Percentiles rank a stretch among this genome's conserved stretches.
phyloP scores from a whole-genome alignment of 2,888 invertebrate genomes.

The Drosophila anomelani region DNA sequence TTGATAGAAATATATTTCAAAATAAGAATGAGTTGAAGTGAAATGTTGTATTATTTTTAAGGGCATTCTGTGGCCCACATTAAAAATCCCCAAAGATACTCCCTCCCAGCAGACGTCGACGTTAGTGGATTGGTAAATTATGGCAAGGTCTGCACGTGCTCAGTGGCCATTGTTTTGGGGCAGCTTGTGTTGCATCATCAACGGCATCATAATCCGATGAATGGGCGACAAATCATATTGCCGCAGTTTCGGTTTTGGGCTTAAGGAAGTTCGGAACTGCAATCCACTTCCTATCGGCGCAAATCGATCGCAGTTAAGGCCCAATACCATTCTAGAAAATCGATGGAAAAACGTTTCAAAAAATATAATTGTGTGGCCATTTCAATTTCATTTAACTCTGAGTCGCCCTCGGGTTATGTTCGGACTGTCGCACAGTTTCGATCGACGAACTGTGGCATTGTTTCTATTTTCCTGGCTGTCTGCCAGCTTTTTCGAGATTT shows the following conservation, averaged over 20 bases:
- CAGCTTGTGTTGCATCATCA: conserved; percentile 62
- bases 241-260: conserved; percentile 37
- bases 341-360: conserved; percentile 39
- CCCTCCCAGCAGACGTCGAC: conserved; percentile 7
- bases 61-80: neutral
- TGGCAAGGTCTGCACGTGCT: conserved; percentile 75
- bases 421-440: conserved; percentile 60
- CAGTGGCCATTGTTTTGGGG: conserved; percentile 60
- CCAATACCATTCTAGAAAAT: conserved; percentile 40
- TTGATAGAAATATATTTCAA: no score
- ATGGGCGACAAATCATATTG: conserved; percentile 72
- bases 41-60: neutral
- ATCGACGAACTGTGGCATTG: conserved; percentile 64
- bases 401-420: conserved; percentile 68
- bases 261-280: conserved; percentile 52
- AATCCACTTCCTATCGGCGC: conserved; percentile 39
- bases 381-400: conserved; percentile 73
- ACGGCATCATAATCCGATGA: conserved; percentile 46
- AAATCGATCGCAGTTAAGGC: conserved; percentile 23
- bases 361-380: conserved; percentile 73
- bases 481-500: conserved; percentile 18
- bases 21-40: rapidly evolving
- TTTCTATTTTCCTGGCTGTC: conserved; percentile 37
- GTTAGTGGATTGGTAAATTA: conserved; percentile 43
- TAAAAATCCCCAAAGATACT: no score